Evolutionary conservation across 2,888 invertebrate species (phyloP), one percentile per base, ranked within the genome.

Genomic region (Nymphalis c-album): DNA sequence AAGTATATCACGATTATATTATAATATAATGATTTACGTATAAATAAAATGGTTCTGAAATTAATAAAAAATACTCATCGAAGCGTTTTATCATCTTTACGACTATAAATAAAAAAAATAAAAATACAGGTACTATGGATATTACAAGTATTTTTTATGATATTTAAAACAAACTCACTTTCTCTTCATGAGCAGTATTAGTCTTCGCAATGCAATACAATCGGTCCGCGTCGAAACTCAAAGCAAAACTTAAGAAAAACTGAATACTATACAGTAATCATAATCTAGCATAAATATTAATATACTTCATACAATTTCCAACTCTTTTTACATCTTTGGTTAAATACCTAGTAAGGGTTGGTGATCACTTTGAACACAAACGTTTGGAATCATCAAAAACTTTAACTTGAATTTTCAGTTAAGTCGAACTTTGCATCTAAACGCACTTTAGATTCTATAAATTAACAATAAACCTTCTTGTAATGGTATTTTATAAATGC

Each of bases 291-390:
- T 73, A 73, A 74, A 75, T 73, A 78, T 73, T 74, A 78, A 73
- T 75, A 78, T 75, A 80, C 76, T 74, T 76, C 77, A 80, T 77
- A 83, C 76, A 81, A 81, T 78, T 78, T 86, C 88, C 90, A 89
- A 89, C 88, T 84, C 88, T 88, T 90, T 76, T 88, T 88, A 90
- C 89, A 90, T 91, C 91, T 91, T 91, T 91, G 91, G 91, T 88
- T 86, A 85, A 81, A 85, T 87, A 90, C 88, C 89, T 90, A 88
- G 85, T 86, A 85, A 85, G 82, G 84, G 85, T 85, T 87, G 89
- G 86, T 83, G 83, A 85, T 84, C 82, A 84, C 84, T 82, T 78
- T 79, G 81, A 84, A 85, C 82, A 84, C 79, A 66, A 74, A 64
- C 69, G 74, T 74, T 75, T 70, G 72, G 64, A 74, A 76, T 72